Conservation (phyloP, 1,140 invertebrate genomes). For the Magallana ariakensis region DNA sequence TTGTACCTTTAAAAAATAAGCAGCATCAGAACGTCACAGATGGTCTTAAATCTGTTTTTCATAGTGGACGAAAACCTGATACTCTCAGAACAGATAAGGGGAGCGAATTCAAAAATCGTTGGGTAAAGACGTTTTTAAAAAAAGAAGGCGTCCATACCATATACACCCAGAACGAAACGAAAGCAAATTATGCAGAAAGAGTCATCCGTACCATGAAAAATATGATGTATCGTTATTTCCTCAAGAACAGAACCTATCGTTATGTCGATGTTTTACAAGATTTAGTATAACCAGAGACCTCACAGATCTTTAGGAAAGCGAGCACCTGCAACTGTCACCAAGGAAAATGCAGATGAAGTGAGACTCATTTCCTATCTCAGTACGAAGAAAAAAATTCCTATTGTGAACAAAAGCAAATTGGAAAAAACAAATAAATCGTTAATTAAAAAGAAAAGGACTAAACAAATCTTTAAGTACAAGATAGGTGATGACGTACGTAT, state of each 20-base stretch:
- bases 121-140: not conserved
- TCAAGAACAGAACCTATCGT: conserved; percentile 1
- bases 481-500: conserved; percentile 50
- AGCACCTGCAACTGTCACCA: conserved; percentile 32
- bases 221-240: conserved; percentile 14
- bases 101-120: conserved; percentile 46
- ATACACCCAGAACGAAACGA: conserved; percentile 40
- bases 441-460: not conserved
- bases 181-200: conserved; percentile 27
- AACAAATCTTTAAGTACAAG: conserved; percentile 25
- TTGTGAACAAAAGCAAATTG: not conserved
- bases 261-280: conserved; percentile 40
- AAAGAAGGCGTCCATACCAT: conserved; percentile 27
- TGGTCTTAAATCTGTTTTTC: not conserved
- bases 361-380: conserved; percentile 29
- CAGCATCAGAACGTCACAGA: not conserved
- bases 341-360: conserved; percentile 48
- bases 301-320: conserved; percentile 30
- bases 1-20: conserved; percentile 15
- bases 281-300: conserved; percentile 33
- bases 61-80: conserved; percentile 7
- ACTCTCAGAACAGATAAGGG: conserved; percentile 48
- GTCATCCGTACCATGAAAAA: conserved; percentile 35
- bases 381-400: not conserved
- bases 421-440: not conserved